Conservation (phyloP, 2,888 invertebrate genomes). For the Acanthococcus lagerstroemiae region DNA sequence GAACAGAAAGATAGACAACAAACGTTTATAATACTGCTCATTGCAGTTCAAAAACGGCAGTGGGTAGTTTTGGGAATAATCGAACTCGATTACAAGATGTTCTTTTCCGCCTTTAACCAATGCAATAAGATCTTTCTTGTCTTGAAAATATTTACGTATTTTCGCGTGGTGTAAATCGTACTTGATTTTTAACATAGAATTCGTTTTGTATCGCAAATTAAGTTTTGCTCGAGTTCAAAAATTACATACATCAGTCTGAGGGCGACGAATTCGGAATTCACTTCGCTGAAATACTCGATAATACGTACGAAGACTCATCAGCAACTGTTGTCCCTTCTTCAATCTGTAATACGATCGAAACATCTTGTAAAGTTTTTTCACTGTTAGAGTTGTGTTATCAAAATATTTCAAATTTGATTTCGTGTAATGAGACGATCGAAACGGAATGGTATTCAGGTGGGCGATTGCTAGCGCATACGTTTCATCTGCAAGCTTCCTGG, state of each 20-base stretch:
- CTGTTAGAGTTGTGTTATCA: not conserved
- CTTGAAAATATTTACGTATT: not conserved
- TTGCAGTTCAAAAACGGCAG: too few relatives aligned
- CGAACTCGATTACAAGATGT: too few relatives aligned
- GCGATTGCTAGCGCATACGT: not conserved
- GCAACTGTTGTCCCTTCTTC: not conserved
- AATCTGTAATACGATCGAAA: not conserved
- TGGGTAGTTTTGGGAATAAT: too few relatives aligned
- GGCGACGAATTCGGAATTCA: not conserved
- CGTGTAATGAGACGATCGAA: not conserved
- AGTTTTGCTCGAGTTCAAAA: not conserved
- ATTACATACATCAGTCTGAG: not conserved
- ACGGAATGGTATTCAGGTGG: not conserved
- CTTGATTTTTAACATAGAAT: not conserved
- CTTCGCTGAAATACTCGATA: not conserved
- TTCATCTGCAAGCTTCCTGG: not conserved
- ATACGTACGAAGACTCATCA: not conserved
- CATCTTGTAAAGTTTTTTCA: not conserved
- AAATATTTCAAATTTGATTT: not conserved
- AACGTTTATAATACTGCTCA: too few relatives aligned
- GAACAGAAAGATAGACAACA: too few relatives aligned
- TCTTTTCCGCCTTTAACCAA: too few relatives aligned
- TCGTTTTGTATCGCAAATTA: not conserved
- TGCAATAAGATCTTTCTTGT: not conserved
- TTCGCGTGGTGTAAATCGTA: not conserved